These are phyloP conservation scores for Thunnus thynnus DNA, from an alignment of 2,113 vertebrate genomes.

Conservation along the genomic window DNA sequence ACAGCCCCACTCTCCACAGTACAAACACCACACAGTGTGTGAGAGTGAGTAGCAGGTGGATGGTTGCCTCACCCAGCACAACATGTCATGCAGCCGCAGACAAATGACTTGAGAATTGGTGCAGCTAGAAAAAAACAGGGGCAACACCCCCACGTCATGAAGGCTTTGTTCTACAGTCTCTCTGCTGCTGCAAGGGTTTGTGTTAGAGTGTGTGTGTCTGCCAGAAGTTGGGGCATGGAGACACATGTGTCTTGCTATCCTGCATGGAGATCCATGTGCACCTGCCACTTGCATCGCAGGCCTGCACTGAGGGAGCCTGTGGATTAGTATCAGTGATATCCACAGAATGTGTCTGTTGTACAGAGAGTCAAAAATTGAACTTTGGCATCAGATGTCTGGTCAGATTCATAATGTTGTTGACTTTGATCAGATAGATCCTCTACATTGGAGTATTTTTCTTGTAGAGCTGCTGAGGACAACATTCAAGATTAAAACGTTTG, in stretches of 20 bases:
- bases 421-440: too few relatives aligned
- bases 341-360: too few relatives aligned
- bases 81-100: neutral
- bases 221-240: too few relatives aligned
- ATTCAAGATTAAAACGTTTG: too few relatives aligned
- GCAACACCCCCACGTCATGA: neutral
- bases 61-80: too few relatives aligned
- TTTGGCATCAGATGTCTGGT: too few relatives aligned
- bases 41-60: neutral
- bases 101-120: neutral
- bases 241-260: neutral
- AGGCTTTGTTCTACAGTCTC: slow-evolving; percentile 5
- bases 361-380: too few relatives aligned
- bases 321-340: too few relatives aligned
- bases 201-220: neutral
- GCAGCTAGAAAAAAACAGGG: neutral
- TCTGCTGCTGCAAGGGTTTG: neutral
- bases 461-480: too few relatives aligned
- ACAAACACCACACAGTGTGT: neutral
- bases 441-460: too few relatives aligned
- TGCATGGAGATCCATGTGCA: neutral
- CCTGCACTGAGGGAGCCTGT: too few relatives aligned
- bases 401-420: too few relatives aligned
- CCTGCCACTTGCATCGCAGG: neutral
- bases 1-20: neutral